Conservation (phyloP, 2,888 invertebrate species). For the Sclerodermus sp. region DNA sequence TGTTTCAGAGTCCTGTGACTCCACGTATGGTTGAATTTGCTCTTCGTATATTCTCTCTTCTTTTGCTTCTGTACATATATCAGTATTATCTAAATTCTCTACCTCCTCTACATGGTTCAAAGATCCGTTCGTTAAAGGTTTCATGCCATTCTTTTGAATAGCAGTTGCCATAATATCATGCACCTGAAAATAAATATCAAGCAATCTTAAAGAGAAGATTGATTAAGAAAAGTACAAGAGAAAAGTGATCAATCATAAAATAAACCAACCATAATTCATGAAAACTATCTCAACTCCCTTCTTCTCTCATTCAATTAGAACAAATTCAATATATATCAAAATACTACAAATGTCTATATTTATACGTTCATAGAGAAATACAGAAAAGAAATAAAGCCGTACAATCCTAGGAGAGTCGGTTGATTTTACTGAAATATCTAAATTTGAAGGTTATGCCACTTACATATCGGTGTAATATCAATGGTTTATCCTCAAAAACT, state of each 20-base stretch:
- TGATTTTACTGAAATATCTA: too few species aligned
- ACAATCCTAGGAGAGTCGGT: too few species aligned
- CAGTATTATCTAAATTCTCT: constrained; percentile 37
- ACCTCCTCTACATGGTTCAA: constrained; percentile 53
- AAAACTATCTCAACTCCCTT: too few species aligned
- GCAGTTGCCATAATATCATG: constrained; percentile 72
- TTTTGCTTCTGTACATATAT: constrained; percentile 30
- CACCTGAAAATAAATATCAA: constrained; percentile 33
- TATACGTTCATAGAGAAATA: too few species aligned
- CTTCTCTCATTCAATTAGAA: too few species aligned
- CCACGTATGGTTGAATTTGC: constrained; percentile 26
- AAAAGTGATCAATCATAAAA: not conserved
- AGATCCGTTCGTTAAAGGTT: constrained; percentile 71
- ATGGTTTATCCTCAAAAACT: too few species aligned
- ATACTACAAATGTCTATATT: too few species aligned
- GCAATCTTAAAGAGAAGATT: not conserved
- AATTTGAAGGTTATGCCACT: too few species aligned
- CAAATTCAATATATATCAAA: too few species aligned
- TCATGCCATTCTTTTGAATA: constrained; percentile 82
- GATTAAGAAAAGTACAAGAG: not conserved
- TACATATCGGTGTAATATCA: too few species aligned
- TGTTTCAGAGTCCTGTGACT: constrained; percentile 52
- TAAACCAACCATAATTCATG: too few species aligned
- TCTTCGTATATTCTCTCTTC: constrained; percentile 34
- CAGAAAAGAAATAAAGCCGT: too few species aligned